Evolutionary conservation across 2,113 vertebrate species (phyloP), one percentile per base, ranked within the genome.

Genomic region (Zosterops borbonicus): DNA sequence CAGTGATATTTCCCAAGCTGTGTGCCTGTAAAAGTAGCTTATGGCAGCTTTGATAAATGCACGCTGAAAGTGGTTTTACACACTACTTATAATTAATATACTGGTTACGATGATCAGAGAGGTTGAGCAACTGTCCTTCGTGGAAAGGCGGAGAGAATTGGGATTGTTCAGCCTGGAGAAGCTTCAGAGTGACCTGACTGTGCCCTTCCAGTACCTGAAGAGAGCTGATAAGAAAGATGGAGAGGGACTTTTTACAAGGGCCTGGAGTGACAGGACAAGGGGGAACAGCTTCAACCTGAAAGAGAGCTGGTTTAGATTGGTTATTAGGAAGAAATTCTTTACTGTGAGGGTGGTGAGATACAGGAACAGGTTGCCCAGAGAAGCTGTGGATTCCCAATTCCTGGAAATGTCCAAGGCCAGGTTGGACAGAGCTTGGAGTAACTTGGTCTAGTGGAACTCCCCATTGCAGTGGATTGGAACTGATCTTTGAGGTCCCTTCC

Each of bases 371-470:
- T 5, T 60, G 35, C 53, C 53, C 53, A 22, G 21, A 86, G 37
- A 59, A 77, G 31, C 27, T 60, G 44, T 44, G 37, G 44, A 42
- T 68, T 35, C 71, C 37, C 14, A 4, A 1, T 31, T 11, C 31
- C 44, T 44, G 37, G 21, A 31, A 44, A 2, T 22, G 11, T 44
- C 14, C 37, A 77, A 14, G 13, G 31, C 62, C 11, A 76, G 52
- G 21, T 0, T 68, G 44, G 37, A 59, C 0, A 0, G 22, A 58
- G 44, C 37, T 27, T 50, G 44, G 37, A 52, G 27, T 33, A 52
- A 27, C 37, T 14, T 33, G 63, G 17, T 3, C 0, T 33, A 37
- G 53, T 52, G 46, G 27, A 77, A 68, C 23, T 23, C 47, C 27
- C 44, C 44, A 27, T 19, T 9, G 37, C 35, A 68, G 21, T 9